Evolutionary conservation across 2,113 vertebrate genomes (phyloP), one percentile per base, ranked within the genome.

Genomic region (Bombycilla garrulus): DNA sequence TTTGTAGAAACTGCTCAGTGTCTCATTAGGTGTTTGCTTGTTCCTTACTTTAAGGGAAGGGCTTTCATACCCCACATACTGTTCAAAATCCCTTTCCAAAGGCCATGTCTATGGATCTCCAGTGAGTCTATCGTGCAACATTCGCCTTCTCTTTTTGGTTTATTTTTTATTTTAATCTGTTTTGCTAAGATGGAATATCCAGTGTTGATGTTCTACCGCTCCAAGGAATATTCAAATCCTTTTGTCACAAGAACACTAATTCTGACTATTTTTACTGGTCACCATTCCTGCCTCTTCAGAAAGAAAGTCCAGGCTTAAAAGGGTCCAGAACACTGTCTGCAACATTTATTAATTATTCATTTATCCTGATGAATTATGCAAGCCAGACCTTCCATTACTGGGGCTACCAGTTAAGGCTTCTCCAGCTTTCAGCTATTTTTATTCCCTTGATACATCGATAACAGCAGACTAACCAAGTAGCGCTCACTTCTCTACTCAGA

Each of bases 291-390:
- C 25, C 23, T 79, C 15, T 54, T 81, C 26, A 80, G 57, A 77
- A 67, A 71, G 15, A 15, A 35, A 47, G 42, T 26, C 74, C 19
- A 48, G 64, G 35, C 48, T 81, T 64, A 48, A 87, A 85, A 33
- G 9, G 36, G 35, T 50, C 47, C 71, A 69, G 24, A 57, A 80
- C 20, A 8, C 35, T 61, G 44, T 65, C 74, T 90, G 66, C 66
- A 90, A 67, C 10, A 40, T 40, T 28, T 67, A 88, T 94, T 80
- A 90, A 79, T 94, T 81, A 94, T 87, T 84, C 7, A 84, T 78
- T 86, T 85, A 60, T 67, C 57, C 40, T 80, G 31, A 82, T 90
- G 80, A 92, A 96, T 93, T 94, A 93, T 93, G 82, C 33, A 96
- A 64, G 28, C 24, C 22, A 60, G 26, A 76, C 26, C 47, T 15